Conservation (phyloP, 1,140 invertebrate genomes). For the Drosophila prosaltans region DNA sequence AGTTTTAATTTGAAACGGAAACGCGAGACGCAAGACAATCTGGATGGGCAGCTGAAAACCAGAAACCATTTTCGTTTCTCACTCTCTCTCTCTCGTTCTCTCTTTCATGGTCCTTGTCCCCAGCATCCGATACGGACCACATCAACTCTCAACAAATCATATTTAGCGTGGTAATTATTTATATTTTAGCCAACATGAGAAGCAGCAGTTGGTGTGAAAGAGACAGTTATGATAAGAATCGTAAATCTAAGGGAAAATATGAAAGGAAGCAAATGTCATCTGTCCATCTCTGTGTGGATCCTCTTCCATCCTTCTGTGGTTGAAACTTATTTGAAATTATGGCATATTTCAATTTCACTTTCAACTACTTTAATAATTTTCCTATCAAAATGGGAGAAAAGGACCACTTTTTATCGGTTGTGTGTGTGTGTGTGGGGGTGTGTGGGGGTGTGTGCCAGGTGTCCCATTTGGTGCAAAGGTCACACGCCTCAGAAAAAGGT, state of each 20-base stretch:
- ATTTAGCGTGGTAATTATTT: constrained; percentile 78
- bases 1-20: constrained; percentile 71
- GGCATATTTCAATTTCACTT: constrained; percentile 26
- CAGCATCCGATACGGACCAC: constrained; percentile 25
- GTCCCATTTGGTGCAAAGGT: constrained; percentile 47
- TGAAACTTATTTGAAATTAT: constrained; percentile 24
- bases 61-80: background rate
- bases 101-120: constrained; percentile 47
- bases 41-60: constrained; percentile 17
- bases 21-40: constrained; percentile 41
- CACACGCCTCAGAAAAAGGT: constrained; percentile 34
- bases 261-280: constrained; percentile 34
- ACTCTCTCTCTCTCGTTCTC: background rate
- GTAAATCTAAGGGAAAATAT: constrained; percentile 71
- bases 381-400: constrained; percentile 27
- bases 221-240: constrained; percentile 65
- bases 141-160: constrained; percentile 55
- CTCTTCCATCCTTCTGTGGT: background rate
- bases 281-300: background rate
- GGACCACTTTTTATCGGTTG: background rate
- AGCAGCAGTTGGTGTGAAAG: constrained; percentile 10
- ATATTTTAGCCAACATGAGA: constrained; percentile 45
- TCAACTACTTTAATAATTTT: background rate
- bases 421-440: constrained; percentile 23
- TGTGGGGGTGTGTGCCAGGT: constrained; percentile 42